Conservation (phyloP, 2,113 vertebrate genomes). For the Variabilichromis moorii region DNA sequence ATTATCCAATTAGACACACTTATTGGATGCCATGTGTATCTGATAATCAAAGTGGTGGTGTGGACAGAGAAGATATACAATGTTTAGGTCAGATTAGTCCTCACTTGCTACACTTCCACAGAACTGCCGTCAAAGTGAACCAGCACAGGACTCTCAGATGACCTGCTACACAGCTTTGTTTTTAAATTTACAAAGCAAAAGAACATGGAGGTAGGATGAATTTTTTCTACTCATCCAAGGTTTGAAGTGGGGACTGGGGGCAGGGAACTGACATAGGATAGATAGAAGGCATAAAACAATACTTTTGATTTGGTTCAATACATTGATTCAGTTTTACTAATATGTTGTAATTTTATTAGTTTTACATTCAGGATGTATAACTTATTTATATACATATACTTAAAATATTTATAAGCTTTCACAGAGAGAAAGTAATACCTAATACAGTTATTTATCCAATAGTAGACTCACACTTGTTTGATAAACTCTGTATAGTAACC, state of each 20-base stretch:
- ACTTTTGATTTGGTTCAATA: neutral
- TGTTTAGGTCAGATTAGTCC: neutral
- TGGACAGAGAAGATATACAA: slow-evolving; percentile 24
- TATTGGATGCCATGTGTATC: neutral
- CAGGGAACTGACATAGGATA: neutral
- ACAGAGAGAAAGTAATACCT: neutral
- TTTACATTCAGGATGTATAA: neutral
- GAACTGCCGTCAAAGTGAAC: neutral
- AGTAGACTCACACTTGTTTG: neutral
- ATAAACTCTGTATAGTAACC: neutral
- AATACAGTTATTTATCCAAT: neutral
- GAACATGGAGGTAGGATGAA: neutral
- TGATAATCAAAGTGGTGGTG: neutral
- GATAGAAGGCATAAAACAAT: neutral
- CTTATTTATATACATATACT: neutral
- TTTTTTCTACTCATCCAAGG: neutral
- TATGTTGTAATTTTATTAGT: neutral
- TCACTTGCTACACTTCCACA: neutral
- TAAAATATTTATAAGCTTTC: neutral
- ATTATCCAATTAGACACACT: slow-evolving; percentile 5
- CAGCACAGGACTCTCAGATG: neutral
- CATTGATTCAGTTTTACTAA: neutral
- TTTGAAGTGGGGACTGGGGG: neutral
- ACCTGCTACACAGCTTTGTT: neutral
- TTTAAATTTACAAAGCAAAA: neutral